Evolutionary conservation across 2,888 invertebrate species (phyloP).

Genomic region (Cosmopolites sordidus): DNA sequence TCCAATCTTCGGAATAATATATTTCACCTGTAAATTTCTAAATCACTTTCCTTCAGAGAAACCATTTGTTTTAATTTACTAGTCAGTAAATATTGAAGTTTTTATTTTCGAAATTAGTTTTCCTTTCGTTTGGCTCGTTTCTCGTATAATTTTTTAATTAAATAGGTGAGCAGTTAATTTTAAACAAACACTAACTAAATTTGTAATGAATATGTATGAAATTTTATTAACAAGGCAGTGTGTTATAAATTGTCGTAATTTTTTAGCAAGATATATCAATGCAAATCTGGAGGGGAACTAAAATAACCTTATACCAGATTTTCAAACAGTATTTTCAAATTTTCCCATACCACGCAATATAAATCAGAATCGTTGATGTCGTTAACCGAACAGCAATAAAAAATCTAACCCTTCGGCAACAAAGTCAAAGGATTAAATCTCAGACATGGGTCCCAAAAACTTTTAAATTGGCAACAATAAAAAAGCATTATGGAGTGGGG

Average conservation of each 20-base stretch:
- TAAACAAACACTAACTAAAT: background rate
- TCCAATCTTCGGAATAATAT: background rate
- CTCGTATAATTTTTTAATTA: background rate
- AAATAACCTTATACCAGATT: too few species aligned
- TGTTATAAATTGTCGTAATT: too few species aligned
- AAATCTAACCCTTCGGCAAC: slow-evolving; percentile 4
- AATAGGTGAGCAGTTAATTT: background rate
- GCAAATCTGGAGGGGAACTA: too few species aligned
- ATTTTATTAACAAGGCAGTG: background rate
- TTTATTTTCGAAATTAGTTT: background rate
- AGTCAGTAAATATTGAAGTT: background rate
- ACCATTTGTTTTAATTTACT: slow-evolving; percentile 6
- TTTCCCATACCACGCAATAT: too few species aligned
- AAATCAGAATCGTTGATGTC: too few species aligned
- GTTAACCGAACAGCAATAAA: background rate
- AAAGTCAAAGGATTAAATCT: slow-evolving; percentile 9
- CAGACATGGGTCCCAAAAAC: slow-evolving; percentile 5
- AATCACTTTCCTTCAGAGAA: slow-evolving; percentile 4
- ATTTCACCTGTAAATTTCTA: slow-evolving; percentile 3
- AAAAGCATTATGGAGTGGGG: slow-evolving; percentile 4
- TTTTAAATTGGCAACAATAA: slow-evolving; percentile 12
- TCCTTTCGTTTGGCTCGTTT: background rate
- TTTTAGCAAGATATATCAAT: too few species aligned
- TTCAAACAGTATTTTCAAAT: too few species aligned
- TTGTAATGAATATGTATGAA: background rate